Base-by-base conservation (phyloP, 2,888 invertebrate species). In the Adela reaumurella region DNA sequence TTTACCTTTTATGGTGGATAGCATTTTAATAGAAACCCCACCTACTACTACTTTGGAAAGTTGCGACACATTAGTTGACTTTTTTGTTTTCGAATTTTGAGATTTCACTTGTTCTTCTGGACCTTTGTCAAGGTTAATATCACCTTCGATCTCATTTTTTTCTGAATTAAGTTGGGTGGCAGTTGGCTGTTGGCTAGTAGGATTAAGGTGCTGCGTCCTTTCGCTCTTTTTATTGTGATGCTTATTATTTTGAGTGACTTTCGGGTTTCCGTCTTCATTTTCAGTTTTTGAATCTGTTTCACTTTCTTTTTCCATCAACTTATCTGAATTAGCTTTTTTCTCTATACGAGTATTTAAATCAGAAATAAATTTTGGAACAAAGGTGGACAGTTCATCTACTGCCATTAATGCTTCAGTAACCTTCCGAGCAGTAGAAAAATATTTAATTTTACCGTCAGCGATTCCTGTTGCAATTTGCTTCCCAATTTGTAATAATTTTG, bases 1-100 rank as follows among this genome's bases (percentile, higher is more conserved):
- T 10, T 29, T 46, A 24, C 49, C 53, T 50, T 51, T 53, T 20
- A 53, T 46, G 44, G 45, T 50, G 19, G 43, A 35, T 18, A 51
- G 28, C 51, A 53, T 53, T 14, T 47, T 50, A 1, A 29, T 47
- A 14, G 51, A 50, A 16, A 53, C 51, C 45, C 47, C 29, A 20
- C 44, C 49, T 29, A 49, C 43, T 35, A 35, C 14, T 35, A 14
- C 3, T 35, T 35, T 35, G 3, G 35, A 35, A 3, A 35, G 8
- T 8, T 35, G 35, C 14, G 35, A 35, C 8, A 11, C 3, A 35
- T 35, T 14, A 14, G 8, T 35, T 4, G 3, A 3, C 14, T 35
- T 35, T 35, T 35, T 35, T 35, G 3, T 35, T 11, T 35, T 35
- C n/a, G 8, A 3, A 3, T 35, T 35, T 8, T 35, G 3, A 14